Base-by-base conservation (phyloP, 1,140 invertebrate species). In the Kradibia gibbosae region DNA sequence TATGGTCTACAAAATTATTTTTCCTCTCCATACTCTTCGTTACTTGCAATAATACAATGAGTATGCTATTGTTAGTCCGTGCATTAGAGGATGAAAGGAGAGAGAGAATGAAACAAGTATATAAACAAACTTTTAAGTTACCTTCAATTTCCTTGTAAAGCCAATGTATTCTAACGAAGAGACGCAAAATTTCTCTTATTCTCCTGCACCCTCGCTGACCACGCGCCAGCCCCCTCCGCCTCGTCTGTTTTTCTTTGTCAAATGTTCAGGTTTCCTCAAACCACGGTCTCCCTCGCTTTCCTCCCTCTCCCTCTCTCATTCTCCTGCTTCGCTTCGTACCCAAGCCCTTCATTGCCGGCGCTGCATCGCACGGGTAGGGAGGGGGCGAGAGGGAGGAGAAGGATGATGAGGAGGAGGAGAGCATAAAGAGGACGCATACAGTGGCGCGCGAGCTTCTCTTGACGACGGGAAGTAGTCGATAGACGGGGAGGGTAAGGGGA, bases 161-260 rank as follows among this genome's bases (percentile, higher is more conserved):
- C 25, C 10, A 67, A 78, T 22, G 48, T 50, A 67, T 78, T 78
- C 62, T 65, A 36, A 28, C 48, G 65, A 70, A 48, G 31, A n/a
- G 55, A 25, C 45, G 42, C 62, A 62, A 78, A 65, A 78, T 28
- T 42, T 39, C 62, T 67, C 39, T 36, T 25, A 10, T 53, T 20
- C 15, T 3, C 13, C 28, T 31, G 11, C 11, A 60, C 20, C 55
- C 20, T n/a, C 4, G 4, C 55, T 60, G 11, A 8, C 3, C 60
- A 1, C 28, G n/a, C 60, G 28, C 0, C 20, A 7, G 3, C 20
- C 34, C 28, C 22, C 15, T 17, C 28, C 48, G 7, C 25, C 4
- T 17, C n/a, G 10, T 2, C 45, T 13, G 7, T 1, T 4, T 17
- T 53, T 28, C 42, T 28, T 77, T 36, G 42, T 45, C 20, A 13